Evolutionary conservation across 2,888 invertebrate species (phyloP).

Genomic region (Clistopyga incitator): DNA sequence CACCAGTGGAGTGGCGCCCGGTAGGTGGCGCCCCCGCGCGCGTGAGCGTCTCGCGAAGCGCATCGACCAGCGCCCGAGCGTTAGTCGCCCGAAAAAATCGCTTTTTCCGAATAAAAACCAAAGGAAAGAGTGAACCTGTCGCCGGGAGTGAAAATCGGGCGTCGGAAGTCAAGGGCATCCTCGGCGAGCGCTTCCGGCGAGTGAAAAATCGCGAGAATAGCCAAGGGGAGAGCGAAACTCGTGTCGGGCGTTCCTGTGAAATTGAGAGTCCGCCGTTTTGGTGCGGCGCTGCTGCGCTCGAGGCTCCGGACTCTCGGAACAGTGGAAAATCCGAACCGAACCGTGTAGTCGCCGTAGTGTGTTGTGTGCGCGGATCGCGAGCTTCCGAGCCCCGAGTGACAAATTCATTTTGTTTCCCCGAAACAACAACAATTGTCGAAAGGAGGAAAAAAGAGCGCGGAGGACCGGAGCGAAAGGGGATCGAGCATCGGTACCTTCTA

Average conservation of each 20-base stretch:
- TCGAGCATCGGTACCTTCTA: slow-evolving; percentile 34
- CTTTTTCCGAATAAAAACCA: neutral
- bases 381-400: slow-evolving; percentile 77
- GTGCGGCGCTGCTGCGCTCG: neutral
- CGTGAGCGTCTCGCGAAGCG: neutral
- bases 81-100: neutral
- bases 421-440: slow-evolving; percentile 13
- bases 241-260: neutral
- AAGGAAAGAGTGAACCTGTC: neutral
- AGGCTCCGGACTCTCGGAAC: slow-evolving; percentile 67
- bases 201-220: neutral
- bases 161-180: too few species aligned
- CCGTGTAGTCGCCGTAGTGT: slow-evolving; percentile 76
- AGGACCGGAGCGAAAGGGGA: neutral
- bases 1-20: neutral
- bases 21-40: slow-evolving; percentile 53
- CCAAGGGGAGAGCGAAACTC: too few species aligned
- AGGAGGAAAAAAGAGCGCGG: neutral
- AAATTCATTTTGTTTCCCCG: slow-evolving; percentile 74
- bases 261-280: neutral
- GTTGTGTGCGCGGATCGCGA: slow-evolving; percentile 79
- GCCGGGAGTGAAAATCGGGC: too few species aligned
- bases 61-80: slow-evolving; percentile 43
- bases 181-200: too few species aligned
- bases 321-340: slow-evolving; percentile 65